A percentile compares a stretch with the other conserved stretches of the same genome.
Evolutionary conservation across 2,113 vertebrate genomes (phyloP).

Genomic region (Coturnix japonica): DNA sequence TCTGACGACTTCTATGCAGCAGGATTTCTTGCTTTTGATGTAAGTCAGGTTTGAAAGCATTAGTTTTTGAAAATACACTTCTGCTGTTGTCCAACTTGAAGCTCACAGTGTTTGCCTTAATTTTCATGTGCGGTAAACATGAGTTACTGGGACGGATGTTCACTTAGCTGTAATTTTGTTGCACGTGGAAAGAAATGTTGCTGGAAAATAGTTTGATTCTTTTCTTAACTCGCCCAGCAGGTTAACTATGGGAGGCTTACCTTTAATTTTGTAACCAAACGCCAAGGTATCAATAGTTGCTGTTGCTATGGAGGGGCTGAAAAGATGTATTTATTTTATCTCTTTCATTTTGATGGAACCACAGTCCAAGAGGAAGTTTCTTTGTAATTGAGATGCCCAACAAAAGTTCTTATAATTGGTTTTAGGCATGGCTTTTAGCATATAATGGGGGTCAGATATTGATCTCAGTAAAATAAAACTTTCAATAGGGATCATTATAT

Average conservation of each 20-base stretch:
- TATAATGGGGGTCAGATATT: constrained; percentile 68
- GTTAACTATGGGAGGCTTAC: background rate
- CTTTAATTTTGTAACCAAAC: background rate
- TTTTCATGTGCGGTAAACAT: background rate
- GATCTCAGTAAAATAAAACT: constrained; percentile 71
- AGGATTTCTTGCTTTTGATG: background rate
- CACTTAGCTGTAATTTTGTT: background rate
- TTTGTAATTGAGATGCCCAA: constrained; percentile 39
- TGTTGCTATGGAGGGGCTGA: background rate
- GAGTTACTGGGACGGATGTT: background rate
- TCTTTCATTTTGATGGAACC: constrained; percentile 45
- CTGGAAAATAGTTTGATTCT: background rate
- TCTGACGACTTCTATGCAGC: background rate
- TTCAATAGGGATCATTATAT: constrained; percentile 63
- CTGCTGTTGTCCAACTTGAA: background rate
- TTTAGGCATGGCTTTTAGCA: constrained; percentile 62
- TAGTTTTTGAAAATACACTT: background rate
- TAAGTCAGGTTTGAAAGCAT: background rate
- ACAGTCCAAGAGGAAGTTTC: background rate
- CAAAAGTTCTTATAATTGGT: constrained; percentile 69
- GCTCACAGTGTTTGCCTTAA: background rate
- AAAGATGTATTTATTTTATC: constrained; percentile 10
- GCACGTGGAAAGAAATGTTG: background rate
- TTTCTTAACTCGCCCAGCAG: background rate
- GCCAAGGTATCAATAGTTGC: background rate